phyloP scores from a whole-genome alignment of 30 jellyfish, hydroid and myxozoan species.

The Aurelia sp. region DNA sequence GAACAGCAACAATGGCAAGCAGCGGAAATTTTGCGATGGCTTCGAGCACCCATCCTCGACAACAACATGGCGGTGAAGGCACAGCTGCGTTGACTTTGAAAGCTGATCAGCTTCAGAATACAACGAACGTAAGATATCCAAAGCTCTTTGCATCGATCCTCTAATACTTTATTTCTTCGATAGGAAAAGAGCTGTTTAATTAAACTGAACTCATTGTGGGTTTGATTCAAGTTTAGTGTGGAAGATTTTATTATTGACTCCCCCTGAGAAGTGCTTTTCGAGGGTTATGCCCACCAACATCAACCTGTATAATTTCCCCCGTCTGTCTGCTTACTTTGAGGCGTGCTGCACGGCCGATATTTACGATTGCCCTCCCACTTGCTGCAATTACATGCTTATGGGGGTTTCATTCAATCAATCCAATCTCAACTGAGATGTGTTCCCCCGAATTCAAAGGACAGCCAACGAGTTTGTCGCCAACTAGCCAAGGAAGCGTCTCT shows the following conservation, averaged over 20 bases:
- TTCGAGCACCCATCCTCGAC: constrained; percentile 62
- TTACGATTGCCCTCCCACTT: constrained; percentile 1
- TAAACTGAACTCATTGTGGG: neutral
- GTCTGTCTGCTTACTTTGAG: constrained; percentile 17
- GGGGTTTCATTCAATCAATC: no score
- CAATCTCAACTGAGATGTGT: neutral
- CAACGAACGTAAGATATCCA: constrained; percentile 34
- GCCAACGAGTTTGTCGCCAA: no score
- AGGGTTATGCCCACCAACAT: constrained; percentile 64
- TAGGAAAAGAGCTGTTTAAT: neutral
- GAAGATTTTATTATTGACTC: constrained; percentile 30
- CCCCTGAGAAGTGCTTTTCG: constrained; percentile 59
- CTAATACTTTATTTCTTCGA: neutral
- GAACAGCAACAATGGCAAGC: constrained; percentile 32
- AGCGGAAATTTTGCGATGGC: constrained; percentile 21
- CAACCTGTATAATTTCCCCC: constrained; percentile 68
- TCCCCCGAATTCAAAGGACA: neutral
- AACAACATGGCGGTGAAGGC: constrained; percentile 77
- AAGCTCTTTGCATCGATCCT: neutral
- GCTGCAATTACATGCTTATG: no score
- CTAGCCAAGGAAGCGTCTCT: no score
- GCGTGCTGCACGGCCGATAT: no score
- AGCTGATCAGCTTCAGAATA: constrained; percentile 31
- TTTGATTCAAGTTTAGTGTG: neutral
- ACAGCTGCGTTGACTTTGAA: constrained; percentile 54